Base-by-base conservation (phyloP, 2,113 vertebrate genomes). In the Oriolus oriolus region DNA sequence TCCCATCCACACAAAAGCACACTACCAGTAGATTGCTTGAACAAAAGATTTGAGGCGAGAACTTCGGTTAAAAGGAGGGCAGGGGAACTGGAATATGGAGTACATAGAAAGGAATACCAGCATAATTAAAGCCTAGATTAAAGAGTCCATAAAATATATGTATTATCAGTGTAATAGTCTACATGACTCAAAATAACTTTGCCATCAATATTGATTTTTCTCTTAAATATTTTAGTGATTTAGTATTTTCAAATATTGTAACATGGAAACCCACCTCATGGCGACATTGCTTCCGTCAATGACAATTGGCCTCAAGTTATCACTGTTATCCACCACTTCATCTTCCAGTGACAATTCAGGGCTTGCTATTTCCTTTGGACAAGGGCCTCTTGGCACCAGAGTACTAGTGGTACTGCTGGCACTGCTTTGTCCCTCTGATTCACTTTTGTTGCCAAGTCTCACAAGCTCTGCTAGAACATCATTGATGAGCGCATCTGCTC, bases 211-310 rank as follows among this genome's bases (percentile, higher is more conserved):
- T 0, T 56, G 41, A 8, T 30, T 91, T 70, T 84, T 63, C 52
- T 78, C 13, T 52, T 19, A 22, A 66, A 41, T 50, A 77, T 57
- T 87, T 83, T 70, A 63, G 27, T 61, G 37, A 70, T 39, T 54
- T 37, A 23, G 82, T 77, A 13, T 83, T 92, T 64, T 70, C 39
- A 83, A 74, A 63, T 14, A n/a, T 42, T 33, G 16, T 31, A 41
- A 82, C n/a, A 78, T 28, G 30, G 39, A 94, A 28, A 76, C 97
- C 95, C 98, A 99, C 99, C 99, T 99, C 99, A 99, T 99, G 80
- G 99, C 99, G 71, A 99, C 99, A 65, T 99, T 99, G 89, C 99
- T 99, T 94, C 99, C 99, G 92, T 99, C 99, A 65, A 99, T 99
- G 91, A 99, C 99, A 77, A 99, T 97, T 50, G 99, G 99, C 91